Evolutionary conservation across 2,113 vertebrate species (phyloP).

Genomic region (Leucopsar rothschildi): DNA sequence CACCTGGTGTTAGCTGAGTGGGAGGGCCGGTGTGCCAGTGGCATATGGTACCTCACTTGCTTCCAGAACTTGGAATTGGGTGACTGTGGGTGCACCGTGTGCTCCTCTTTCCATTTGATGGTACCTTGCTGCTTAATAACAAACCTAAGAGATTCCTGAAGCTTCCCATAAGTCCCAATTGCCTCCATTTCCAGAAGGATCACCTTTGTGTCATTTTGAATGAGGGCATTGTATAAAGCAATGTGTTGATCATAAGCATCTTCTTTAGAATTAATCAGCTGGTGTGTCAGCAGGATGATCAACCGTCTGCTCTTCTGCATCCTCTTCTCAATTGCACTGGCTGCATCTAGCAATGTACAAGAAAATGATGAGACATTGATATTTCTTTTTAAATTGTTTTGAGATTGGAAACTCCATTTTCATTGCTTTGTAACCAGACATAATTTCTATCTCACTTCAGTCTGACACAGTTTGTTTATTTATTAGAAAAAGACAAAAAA

Average conservation of each 20-base stretch:
- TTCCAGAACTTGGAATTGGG: constrained; percentile 74
- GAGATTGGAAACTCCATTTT: neutral
- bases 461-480: neutral
- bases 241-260: constrained; percentile 69
- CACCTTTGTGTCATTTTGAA: constrained; percentile 60
- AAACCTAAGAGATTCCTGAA: constrained; percentile 71
- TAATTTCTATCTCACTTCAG: neutral
- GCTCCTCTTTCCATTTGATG: constrained; percentile 67
- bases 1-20: neutral
- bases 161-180: neutral
- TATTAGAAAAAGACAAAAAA: neutral
- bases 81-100: neutral
- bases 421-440: neutral
- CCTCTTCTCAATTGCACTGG: constrained; percentile 50
- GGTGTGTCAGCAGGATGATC: constrained; percentile 65
- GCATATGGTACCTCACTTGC: constrained; percentile 75
- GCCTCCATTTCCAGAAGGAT: constrained; percentile 73
- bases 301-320: constrained; percentile 70
- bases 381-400: neutral
- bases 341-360: constrained; percentile 39
- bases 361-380: neutral
- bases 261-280: constrained; percentile 5
- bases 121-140: constrained; percentile 70
- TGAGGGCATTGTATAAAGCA: constrained; percentile 68
- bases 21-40: neutral